Evolutionary conservation across 2,888 invertebrate species (phyloP).

Genomic region (Pristionchus exspectatus): DNA sequence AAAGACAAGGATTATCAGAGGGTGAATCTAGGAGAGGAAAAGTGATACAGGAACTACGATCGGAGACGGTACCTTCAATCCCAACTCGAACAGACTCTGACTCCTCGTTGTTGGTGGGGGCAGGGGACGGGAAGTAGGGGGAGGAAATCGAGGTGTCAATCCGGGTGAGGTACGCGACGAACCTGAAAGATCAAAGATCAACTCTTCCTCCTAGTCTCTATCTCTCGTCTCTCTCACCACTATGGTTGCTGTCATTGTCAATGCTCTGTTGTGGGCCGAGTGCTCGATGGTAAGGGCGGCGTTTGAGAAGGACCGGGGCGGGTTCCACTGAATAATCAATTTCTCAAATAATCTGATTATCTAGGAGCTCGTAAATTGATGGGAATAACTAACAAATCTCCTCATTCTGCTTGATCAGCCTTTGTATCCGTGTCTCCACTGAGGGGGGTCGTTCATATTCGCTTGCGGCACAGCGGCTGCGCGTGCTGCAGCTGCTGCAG

Average conservation of each 20-base stretch:
- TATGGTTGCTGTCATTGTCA: constrained; percentile 54
- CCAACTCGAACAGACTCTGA: constrained; percentile 53
- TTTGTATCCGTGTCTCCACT: constrained; percentile 18
- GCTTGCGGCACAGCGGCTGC: constrained; percentile 46
- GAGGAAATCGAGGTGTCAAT: not conserved
- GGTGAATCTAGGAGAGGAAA: no score
- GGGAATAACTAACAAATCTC: constrained; percentile 23
- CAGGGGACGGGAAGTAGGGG: not conserved
- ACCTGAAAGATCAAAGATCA: constrained; percentile 53
- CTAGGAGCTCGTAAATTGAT: no score
- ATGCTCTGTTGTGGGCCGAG: constrained; percentile 37
- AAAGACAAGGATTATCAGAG: no score
- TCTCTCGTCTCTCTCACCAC: constrained; percentile 41
- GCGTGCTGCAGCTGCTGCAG: constrained; percentile 48
- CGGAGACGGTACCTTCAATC: constrained; percentile 53
- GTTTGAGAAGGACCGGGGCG: constrained; percentile 48
- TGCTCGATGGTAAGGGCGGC: constrained; percentile 47
- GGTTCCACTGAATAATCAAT: constrained; percentile 33
- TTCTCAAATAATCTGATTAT: no score
- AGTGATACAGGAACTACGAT: no score
- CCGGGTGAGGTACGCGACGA: constrained; percentile 52
- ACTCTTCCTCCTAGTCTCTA: not conserved
- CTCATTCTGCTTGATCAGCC: constrained; percentile 46
- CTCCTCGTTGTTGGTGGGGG: constrained; percentile 48
- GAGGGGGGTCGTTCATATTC: constrained; percentile 30